These are phyloP conservation scores for Sinohyriopsis cumingii DNA, from an alignment of 2,888 invertebrate genomes.

Conservation along the genomic window DNA sequence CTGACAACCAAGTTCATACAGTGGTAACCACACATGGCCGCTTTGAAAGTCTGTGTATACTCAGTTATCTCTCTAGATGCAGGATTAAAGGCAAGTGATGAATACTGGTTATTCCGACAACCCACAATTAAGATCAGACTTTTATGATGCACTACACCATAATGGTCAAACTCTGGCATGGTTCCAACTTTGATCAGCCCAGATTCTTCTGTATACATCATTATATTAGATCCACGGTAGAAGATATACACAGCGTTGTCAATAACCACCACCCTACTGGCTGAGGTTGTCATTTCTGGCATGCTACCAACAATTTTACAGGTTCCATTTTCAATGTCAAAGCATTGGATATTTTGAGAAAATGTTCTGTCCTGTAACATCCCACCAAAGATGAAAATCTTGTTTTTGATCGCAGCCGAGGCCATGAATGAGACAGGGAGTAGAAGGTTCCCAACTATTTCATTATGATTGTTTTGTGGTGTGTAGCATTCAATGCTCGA, in stretches of 20 bases:
- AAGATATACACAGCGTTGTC: constrained; percentile 40
- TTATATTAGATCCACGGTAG: constrained; percentile 43
- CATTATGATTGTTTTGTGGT: constrained; percentile 25
- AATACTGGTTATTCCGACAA: constrained; percentile 39
- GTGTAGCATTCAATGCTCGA: constrained; percentile 46
- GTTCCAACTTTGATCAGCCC: constrained; percentile 27
- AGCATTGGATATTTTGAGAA: constrained; percentile 40
- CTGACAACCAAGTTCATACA: constrained; percentile 42
- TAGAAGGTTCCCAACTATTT: constrained; percentile 32
- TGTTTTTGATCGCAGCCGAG: constrained; percentile 37
- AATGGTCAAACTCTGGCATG: constrained; percentile 47
- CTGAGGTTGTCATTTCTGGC: constrained; percentile 35
- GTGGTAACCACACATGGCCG: constrained; percentile 46
- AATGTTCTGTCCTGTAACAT: constrained; percentile 35
- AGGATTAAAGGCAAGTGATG: constrained; percentile 40
- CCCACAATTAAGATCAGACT: constrained; percentile 43
- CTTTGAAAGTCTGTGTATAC: constrained; percentile 37
- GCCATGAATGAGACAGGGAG: constrained; percentile 47
- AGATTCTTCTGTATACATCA: constrained; percentile 31
- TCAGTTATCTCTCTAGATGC: constrained; percentile 25
- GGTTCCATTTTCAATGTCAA: constrained; percentile 22
- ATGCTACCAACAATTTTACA: constrained; percentile 32
- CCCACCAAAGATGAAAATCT: constrained; percentile 47
- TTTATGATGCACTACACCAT: constrained; percentile 36
- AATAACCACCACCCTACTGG: constrained; percentile 37